Conservation (phyloP, 2,113 vertebrate genomes). For the Cochlearius cochlearius region DNA sequence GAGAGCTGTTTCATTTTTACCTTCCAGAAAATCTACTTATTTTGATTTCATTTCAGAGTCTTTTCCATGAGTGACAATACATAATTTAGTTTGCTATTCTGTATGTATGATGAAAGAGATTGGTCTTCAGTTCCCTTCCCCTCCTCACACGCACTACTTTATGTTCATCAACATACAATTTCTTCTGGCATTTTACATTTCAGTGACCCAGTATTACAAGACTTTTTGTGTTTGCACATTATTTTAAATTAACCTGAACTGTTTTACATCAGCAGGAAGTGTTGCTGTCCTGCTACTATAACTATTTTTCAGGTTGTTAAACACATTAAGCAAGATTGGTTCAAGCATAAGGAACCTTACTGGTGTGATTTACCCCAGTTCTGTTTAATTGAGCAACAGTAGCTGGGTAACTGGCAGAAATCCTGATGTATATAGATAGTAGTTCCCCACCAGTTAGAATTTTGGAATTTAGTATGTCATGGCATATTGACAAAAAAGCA, state of each 20-base stretch:
- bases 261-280: not conserved
- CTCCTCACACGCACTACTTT: not conserved
- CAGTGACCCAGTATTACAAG: not conserved
- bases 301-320: not conserved
- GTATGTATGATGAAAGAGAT: not conserved
- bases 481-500: slow-evolving; percentile 31
- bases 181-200: not conserved
- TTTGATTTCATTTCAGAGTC: not conserved
- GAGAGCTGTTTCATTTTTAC: not conserved
- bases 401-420: not conserved
- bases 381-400: not conserved
- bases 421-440: not conserved
- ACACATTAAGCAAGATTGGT: not conserved
- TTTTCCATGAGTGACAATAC: not conserved
- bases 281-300: not conserved
- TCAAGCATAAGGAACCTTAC: not conserved
- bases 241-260: not conserved
- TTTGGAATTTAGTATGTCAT: not conserved
- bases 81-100: not conserved
- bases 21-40: not conserved
- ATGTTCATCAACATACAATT: not conserved
- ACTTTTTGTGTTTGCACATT: not conserved
- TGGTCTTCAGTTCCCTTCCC: not conserved
- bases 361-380: not conserved
- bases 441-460: not conserved